Evolutionary conservation across 2,113 vertebrate species (phyloP).

Genomic region (Microcebus lehilahytsara): DNA sequence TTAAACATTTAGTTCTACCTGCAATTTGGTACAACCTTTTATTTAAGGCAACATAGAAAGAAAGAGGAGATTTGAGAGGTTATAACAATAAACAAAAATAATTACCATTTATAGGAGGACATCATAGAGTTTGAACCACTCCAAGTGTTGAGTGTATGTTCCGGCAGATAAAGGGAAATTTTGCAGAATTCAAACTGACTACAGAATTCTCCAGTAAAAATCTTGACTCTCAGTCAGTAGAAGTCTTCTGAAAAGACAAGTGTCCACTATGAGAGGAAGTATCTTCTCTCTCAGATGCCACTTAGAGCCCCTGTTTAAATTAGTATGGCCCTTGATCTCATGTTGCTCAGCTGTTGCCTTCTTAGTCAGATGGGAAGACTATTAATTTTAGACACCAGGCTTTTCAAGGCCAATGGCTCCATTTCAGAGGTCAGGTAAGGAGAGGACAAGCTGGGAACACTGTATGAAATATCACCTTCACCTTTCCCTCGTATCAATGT

Average conservation of each 20-base stretch:
- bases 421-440: slow-evolving; percentile 79
- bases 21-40: neutral
- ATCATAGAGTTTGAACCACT: slow-evolving; percentile 13
- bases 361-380: slow-evolving; percentile 75
- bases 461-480: slow-evolving; percentile 51
- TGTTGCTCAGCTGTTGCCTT: slow-evolving; percentile 72
- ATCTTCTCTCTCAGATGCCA: slow-evolving; percentile 56
- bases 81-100: neutral
- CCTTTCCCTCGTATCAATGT: neutral
- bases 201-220: neutral
- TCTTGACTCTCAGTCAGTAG: neutral
- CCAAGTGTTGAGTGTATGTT: neutral
- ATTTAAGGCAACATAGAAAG: neutral
- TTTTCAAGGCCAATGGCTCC: slow-evolving; percentile 68
- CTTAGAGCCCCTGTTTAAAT: slow-evolving; percentile 66
- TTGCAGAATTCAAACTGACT: neutral
- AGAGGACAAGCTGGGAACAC: neutral
- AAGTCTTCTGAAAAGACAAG: slow-evolving; percentile 40
- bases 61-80: neutral
- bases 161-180: neutral
- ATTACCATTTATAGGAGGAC: slow-evolving; percentile 65
- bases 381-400: slow-evolving; percentile 70
- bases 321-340: slow-evolving; percentile 64
- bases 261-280: slow-evolving; percentile 48
- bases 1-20: neutral